These are phyloP conservation scores for Xestoiulus laeticollis DNA, from an alignment of 2,888 invertebrate species.

Conservation along the genomic window DNA sequence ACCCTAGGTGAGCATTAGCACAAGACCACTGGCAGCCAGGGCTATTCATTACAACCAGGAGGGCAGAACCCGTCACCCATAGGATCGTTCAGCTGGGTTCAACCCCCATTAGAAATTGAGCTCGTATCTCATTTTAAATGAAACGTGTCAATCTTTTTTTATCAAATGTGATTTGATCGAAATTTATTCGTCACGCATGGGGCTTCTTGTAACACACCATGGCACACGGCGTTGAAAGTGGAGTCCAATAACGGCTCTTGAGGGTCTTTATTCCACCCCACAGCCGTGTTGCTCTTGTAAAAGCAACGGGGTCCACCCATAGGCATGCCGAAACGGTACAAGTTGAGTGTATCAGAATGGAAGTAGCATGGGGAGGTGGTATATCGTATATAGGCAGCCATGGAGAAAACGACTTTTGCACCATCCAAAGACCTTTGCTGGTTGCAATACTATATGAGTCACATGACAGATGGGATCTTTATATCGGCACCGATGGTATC, in stretches of 20 bases:
- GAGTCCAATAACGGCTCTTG: not conserved
- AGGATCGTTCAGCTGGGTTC: not conserved
- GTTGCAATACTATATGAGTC: conserved; percentile 6
- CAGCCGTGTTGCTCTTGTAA: not conserved
- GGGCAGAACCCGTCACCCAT: conserved; percentile 33
- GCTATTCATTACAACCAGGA: not conserved
- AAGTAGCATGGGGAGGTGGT: not conserved
- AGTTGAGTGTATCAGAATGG: not conserved
- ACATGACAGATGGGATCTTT: not conserved
- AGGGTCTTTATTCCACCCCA: conserved; percentile 7
- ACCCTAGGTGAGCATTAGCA: conserved; percentile 34
- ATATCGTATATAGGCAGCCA: conserved; percentile 6
- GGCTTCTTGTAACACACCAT: conserved; percentile 15
- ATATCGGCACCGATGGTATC: not conserved
- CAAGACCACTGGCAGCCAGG: not conserved
- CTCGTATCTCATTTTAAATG: conserved; percentile 13
- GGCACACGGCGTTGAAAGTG: conserved; percentile 3
- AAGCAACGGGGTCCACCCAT: not conserved
- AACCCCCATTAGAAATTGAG: conserved; percentile 29
- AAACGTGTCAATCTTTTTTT: conserved; percentile 32
- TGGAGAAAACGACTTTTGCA: not conserved
- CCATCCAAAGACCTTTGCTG: not conserved
- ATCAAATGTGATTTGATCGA: conserved; percentile 23
- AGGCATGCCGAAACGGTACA: not conserved
- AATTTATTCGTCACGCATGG: conserved; percentile 25